A percentile compares a stretch with the other conserved stretches of the same genome.
Evolutionary conservation across 1,140 invertebrate species (phyloP).

Genomic region (Metaphire vulgaris): DNA sequence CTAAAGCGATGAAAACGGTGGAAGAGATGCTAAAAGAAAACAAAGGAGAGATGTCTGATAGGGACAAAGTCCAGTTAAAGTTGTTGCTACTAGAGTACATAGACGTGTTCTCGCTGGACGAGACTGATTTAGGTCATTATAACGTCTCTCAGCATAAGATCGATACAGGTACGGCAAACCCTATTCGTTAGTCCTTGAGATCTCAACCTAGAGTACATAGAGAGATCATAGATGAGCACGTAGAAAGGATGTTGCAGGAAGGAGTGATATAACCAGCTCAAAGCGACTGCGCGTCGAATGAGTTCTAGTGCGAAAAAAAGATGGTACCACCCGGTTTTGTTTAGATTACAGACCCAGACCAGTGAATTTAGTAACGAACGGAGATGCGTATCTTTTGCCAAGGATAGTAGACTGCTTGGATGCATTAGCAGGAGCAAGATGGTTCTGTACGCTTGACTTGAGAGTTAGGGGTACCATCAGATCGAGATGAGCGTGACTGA

Average conservation of each 20-base stretch:
- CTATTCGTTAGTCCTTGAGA: not conserved
- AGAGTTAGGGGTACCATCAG: slow-evolving; percentile 43
- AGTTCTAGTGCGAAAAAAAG: slow-evolving; percentile 51
- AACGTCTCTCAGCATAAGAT: not conserved
- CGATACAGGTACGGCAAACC: not conserved
- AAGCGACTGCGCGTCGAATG: slow-evolving; percentile 50
- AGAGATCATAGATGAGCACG: not conserved
- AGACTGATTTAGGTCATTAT: not conserved
- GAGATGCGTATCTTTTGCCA: slow-evolving; percentile 27
- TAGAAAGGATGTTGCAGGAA: not conserved
- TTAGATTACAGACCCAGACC: slow-evolving; percentile 54
- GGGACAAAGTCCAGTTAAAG: no score
- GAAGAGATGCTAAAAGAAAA: not conserved
- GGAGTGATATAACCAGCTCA: not conserved
- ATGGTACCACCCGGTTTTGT: slow-evolving; percentile 49
- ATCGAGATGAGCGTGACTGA: slow-evolving; percentile 45
- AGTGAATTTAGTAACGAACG: slow-evolving; percentile 44
- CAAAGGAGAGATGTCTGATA: not conserved
- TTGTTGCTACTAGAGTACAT: not conserved
- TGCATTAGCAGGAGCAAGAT: slow-evolving; percentile 40
- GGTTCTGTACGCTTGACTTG: slow-evolving; percentile 53
- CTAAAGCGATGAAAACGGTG: not conserved
- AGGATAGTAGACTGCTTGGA: slow-evolving; percentile 50
- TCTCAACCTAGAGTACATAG: not conserved
- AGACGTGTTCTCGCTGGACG: no score